Conservation (phyloP, 2,797 vertebrate species). For the Xerus rutilus region DNA sequence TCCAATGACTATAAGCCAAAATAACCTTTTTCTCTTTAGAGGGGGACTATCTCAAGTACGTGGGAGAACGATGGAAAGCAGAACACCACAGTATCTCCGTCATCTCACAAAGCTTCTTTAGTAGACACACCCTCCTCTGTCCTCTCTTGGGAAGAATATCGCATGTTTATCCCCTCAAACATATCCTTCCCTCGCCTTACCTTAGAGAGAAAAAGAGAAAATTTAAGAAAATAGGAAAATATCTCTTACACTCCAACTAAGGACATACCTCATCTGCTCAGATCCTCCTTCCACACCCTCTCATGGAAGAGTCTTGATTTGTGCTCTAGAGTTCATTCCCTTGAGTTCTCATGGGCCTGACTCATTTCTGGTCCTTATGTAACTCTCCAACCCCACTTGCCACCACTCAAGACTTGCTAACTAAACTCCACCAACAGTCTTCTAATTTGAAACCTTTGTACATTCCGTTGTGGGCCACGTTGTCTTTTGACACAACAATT, state of each 20-base stretch:
- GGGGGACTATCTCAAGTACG: no score
- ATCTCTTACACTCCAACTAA: neutral
- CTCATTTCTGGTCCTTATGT: neutral
- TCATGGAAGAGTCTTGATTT: neutral
- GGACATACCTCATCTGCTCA: neutral
- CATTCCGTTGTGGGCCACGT: neutral
- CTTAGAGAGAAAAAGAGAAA: neutral
- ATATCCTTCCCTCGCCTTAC: neutral
- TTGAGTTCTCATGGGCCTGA: neutral
- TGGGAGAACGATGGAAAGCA: no score
- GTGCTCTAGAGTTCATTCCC: neutral
- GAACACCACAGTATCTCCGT: neutral
- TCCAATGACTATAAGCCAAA: no score
- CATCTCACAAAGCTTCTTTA: slow-evolving; percentile 2
- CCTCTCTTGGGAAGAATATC: neutral
- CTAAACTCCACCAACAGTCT: neutral
- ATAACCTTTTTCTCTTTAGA: no score
- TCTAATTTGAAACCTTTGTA: neutral
- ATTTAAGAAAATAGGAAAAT: neutral
- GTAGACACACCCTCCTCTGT: neutral
- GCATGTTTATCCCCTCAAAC: neutral
- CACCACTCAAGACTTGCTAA: neutral
- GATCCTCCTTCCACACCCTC: neutral
- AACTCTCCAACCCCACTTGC: neutral
- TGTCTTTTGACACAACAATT: neutral